Conservation (phyloP, 2,113 vertebrate genomes). For the Struthio camelus region DNA sequence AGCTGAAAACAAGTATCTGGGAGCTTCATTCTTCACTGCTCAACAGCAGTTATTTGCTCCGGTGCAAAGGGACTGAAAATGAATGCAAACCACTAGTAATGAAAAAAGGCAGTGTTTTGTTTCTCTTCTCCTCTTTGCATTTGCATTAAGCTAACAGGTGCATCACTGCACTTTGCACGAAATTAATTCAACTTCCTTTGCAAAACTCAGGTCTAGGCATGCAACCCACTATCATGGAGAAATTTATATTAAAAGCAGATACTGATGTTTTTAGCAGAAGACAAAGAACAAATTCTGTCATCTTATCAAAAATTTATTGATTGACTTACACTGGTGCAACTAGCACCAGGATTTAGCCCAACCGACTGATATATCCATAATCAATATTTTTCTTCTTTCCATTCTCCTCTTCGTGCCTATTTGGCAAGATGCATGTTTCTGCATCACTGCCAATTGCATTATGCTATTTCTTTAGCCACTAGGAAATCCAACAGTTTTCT, state of each 20-base stretch:
- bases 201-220: background rate
- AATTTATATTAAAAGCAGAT: background rate
- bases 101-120: background rate
- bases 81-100: background rate
- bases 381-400: background rate
- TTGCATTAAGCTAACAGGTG: background rate
- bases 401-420: background rate
- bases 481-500: background rate
- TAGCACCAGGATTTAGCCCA: background rate
- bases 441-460: background rate
- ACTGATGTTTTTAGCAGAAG: background rate
- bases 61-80: background rate
- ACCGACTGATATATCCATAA: background rate
- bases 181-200: background rate
- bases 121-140: background rate
- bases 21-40: background rate
- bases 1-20: background rate
- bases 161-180: background rate
- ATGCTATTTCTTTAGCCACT: background rate
- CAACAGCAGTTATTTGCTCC: background rate
- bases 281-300: background rate
- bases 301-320: fast-evolving
- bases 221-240: background rate
- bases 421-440: background rate
- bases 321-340: background rate